Evolutionary conservation across 1,140 invertebrate genomes (phyloP).

Genomic region (Vanessa tameamea): DNA sequence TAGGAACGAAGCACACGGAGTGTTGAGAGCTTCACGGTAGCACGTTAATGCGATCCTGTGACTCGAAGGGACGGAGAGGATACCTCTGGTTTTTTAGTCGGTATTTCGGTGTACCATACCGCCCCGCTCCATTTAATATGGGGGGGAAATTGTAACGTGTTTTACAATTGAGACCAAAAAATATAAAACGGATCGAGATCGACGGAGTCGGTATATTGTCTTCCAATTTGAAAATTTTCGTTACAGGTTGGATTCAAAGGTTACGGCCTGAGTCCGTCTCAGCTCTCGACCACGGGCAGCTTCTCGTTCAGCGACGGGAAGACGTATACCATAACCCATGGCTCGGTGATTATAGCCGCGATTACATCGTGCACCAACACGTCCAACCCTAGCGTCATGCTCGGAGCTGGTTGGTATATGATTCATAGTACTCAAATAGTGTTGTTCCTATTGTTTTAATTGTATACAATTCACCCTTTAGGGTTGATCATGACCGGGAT

Average conservation of each 20-base stretch:
- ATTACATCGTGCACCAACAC: conserved; percentile 99
- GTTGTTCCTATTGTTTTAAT: not conserved
- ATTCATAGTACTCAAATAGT: not conserved
- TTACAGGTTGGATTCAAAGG: conserved; percentile 96
- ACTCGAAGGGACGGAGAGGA: too few relatives aligned
- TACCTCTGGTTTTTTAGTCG: too few relatives aligned
- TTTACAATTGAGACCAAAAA: too few relatives aligned
- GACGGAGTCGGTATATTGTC: too few relatives aligned
- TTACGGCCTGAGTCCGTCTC: conserved; percentile 89
- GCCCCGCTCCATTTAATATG: too few relatives aligned
- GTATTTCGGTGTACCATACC: too few relatives aligned
- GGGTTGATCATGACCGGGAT: too few relatives aligned
- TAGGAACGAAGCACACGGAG: too few relatives aligned
- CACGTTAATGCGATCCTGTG: too few relatives aligned
- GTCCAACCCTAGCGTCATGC: conserved; percentile 98
- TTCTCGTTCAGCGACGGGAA: conserved; percentile 92
- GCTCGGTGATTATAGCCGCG: conserved; percentile 97
- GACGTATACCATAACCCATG: conserved; percentile 93
- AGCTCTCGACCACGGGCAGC: conserved; percentile 84
- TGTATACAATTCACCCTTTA: not conserved
- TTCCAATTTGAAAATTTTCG: not conserved
- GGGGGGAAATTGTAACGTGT: too few relatives aligned
- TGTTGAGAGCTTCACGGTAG: too few relatives aligned
- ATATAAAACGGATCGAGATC: too few relatives aligned
- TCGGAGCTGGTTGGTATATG: conserved; percentile 85